Evolutionary conservation across 2,797 vertebrate genomes (phyloP), one percentile per base, ranked within the genome.

Genomic region (Decapterus maruadsi): DNA sequence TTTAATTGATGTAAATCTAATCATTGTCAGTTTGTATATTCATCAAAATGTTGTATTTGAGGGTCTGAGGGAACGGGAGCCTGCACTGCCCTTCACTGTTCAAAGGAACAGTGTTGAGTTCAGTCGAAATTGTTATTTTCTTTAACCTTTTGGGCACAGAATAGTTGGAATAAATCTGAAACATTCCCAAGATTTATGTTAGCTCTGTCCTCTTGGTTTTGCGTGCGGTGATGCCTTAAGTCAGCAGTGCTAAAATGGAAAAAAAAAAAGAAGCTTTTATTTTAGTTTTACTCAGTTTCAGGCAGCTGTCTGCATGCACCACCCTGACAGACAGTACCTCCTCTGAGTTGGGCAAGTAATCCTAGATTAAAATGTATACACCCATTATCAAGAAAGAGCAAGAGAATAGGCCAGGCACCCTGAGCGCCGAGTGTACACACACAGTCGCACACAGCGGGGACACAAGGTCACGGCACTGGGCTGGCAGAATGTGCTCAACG

Each of bases 401-500:
- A 72, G 68, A 79, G 86, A 90, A 79, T 55, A 77, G 59, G 56
- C 72, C 75, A 68, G 77, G 62, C 83, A 85, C 68, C 82, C 84
- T 38, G 82, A 82, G 72, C 8, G 12, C 72, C 40, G 60, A 81
- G 63, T 59, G 68, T 64, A 85, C 77, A 85, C 77, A 81, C 68
- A 16, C 84, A 82, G 56, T 53, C 82, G 75, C 69, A 78, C 74
- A 67, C 78, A 81, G 45, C 31, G 64, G 45, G 66, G 75, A 80
- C 90, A 86, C 80, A 67, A 91, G 92, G 93, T 95, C 94, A 91
- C 84, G 72, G 83, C 70, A 71, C 75, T 74, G 74, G 68, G 81
- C 86, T 80, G 81, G 86, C 89, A 92, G 81, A 94, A 95, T 94
- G 86, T 88, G 75, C 88, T 85, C 86, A 93, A 91, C 85, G 82